Base-by-base conservation (phyloP, 2,113 vertebrate genomes). In the Toxotes jaculatrix region DNA sequence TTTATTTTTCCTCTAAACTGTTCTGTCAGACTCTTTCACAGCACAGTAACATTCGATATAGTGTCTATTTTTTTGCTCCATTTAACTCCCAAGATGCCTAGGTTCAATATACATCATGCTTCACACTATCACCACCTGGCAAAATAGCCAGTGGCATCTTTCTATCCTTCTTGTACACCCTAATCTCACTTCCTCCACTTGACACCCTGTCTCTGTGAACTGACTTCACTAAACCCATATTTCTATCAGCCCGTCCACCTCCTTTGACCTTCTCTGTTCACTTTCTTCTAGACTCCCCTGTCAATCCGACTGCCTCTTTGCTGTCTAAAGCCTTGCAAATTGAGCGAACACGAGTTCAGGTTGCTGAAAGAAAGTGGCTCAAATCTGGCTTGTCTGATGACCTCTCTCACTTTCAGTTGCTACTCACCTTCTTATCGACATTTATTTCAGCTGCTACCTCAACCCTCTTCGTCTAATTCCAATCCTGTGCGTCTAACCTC, bases 291-390 rank as follows among this genome's bases (percentile, higher is more conserved):
- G 45, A 72, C 74, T 78, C 68, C 43, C 57, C 80, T 82, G 85
- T 83, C 88, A 90, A 80, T 89, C 85, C 21, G 7, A 34, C 76
- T 8, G 76, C 62, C 74, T 82, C 86, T 64, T 64, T 59, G 65
- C 71, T 55, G 75, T 82, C 83, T 82, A 68, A 90, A 78, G 57
- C 84, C 74, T 72, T 82, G 84, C 84, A 91, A 91, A 91, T 93
- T 85, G 86, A 88, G 84, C 27, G 45, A 87, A 73, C 80, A 77
- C 11, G 4, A 77, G 75, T 67, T 86, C 80, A 67, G 82, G 57
- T 57, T 45, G 65, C 67, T 66, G 53, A 55, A 81, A 79, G 85
- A 91, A 71, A 67, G 69, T 65, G 83, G 71, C 82, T 90, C 53
- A 78, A 71, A 74, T 75, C 85, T 51, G 74, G 68, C 85, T 74